These are phyloP conservation scores for Drosophila rubida DNA, from an alignment of 2,888 invertebrate species.

Conservation along the genomic window DNA sequence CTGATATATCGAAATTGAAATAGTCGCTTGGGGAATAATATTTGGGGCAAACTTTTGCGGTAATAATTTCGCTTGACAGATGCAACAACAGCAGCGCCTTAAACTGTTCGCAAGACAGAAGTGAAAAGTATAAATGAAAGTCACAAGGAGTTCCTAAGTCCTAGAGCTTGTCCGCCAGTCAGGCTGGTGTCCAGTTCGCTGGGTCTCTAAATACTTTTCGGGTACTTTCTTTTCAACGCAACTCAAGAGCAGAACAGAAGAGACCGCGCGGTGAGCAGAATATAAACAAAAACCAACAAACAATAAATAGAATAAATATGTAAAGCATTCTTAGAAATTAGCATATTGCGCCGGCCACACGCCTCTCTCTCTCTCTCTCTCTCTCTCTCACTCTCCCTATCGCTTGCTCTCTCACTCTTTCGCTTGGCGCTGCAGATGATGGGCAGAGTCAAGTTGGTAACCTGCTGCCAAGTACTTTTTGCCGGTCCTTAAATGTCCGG, in stretches of 20 bases:
- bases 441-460: slow-evolving; percentile 32
- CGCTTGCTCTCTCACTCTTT: background rate
- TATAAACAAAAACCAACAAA: slow-evolving; percentile 52
- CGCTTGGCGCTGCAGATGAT: background rate
- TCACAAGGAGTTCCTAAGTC: slow-evolving; percentile 50
- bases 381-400: background rate
- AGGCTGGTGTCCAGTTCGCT: slow-evolving; percentile 44
- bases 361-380: background rate
- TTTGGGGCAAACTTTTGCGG: slow-evolving; percentile 23
- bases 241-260: slow-evolving; percentile 14
- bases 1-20: slow-evolving; percentile 1
- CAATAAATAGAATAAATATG: slow-evolving; percentile 78
- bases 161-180: slow-evolving; percentile 1
- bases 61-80: slow-evolving; percentile 44
- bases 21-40: slow-evolving; percentile 8
- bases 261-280: slow-evolving; percentile 6
- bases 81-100: slow-evolving; percentile 22
- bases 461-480: slow-evolving; percentile 65
- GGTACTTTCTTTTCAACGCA: slow-evolving; percentile 43
- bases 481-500: slow-evolving; percentile 68
- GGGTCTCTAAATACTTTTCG: slow-evolving; percentile 64
- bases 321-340: slow-evolving; percentile 69
- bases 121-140: slow-evolving; percentile 71
- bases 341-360: slow-evolving; percentile 59
- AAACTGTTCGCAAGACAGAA: slow-evolving; percentile 12